These are phyloP conservation scores for Styela clava DNA, from an alignment of 23 tunicate genomes.

Conservation along the genomic window DNA sequence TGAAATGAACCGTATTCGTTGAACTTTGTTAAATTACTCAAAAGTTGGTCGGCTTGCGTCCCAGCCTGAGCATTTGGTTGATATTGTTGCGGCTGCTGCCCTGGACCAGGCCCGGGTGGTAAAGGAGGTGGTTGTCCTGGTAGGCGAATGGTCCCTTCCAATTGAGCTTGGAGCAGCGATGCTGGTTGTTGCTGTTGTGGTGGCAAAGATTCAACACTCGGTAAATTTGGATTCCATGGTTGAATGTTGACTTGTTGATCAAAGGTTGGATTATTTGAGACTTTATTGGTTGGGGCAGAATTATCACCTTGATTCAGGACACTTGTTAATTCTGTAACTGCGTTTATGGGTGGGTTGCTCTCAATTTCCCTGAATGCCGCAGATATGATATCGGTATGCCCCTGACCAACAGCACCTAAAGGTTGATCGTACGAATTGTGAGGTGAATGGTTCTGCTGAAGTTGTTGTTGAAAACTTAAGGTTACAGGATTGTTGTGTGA, in stretches of 20 bases:
- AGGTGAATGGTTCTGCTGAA: neutral
- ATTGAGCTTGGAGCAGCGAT: slow-evolving; percentile 8
- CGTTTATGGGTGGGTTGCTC: neutral
- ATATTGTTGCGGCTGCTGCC: slow-evolving; percentile 4
- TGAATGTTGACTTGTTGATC: neutral
- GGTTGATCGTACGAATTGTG: neutral
- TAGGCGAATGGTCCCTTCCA: neutral
- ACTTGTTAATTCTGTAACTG: neutral
- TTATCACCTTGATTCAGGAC: neutral
- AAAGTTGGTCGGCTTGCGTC: slow-evolving; percentile 30
- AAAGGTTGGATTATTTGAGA: neutral
- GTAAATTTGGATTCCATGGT: neutral
- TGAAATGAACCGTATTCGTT: slow-evolving; percentile 52
- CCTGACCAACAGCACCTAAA: neutral
- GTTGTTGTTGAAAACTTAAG: neutral
- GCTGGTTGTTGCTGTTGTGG: slow-evolving; percentile 7
- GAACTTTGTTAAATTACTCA: slow-evolving; percentile 45
- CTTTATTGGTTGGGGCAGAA: neutral
- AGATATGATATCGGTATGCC: slow-evolving; percentile 1
- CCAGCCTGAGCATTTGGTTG: neutral
- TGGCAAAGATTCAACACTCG: neutral
- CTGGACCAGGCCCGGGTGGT: slow-evolving; percentile 30
- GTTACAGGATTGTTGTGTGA: neutral
- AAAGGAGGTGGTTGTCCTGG: slow-evolving; percentile 37
- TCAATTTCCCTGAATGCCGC: neutral